Percentiles rank a stretch among this genome's conserved stretches.
These are phyloP conservation scores for Sinocyclocheilus anshuiensis DNA, from an alignment of 2,113 vertebrate species.

Conservation along the genomic window DNA sequence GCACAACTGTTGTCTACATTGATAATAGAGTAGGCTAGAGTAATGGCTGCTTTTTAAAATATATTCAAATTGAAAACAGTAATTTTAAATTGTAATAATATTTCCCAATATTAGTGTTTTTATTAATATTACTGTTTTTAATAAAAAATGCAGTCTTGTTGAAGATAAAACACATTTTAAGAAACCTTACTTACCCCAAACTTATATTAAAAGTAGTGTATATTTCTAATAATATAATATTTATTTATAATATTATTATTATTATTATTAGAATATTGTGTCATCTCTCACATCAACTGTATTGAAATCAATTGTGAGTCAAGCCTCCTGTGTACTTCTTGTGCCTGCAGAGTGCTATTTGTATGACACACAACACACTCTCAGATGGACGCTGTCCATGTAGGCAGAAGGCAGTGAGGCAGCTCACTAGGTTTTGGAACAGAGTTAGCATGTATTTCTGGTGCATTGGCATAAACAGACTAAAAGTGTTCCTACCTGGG, in stretches of 20 bases:
- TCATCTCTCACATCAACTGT: not conserved
- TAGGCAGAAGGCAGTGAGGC: not conserved
- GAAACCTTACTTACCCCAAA: not conserved
- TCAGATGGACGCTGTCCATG: not conserved
- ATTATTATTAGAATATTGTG: not conserved
- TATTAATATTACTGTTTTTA: not conserved
- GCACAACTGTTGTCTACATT: too few species aligned
- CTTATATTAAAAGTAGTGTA: not conserved
- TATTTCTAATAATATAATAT: too few species aligned
- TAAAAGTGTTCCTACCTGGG: constrained; percentile 77
- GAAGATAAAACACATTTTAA: not conserved
- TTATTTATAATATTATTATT: not conserved
- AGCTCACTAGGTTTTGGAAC: not conserved
- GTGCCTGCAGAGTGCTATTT: not conserved
- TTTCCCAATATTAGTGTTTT: not conserved
- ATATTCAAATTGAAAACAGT: too few species aligned
- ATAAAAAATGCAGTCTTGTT: not conserved
- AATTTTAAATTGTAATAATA: not conserved
- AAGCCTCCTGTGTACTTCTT: not conserved
- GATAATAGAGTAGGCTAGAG: too few species aligned
- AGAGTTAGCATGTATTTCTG: constrained; percentile 20
- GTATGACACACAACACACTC: not conserved
- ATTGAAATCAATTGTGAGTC: not conserved
- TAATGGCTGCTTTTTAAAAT: too few species aligned
- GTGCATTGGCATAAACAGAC: not conserved